Percentiles rank a stretch among this genome's conserved stretches.
phyloP scores from a whole-genome alignment of 37 sponge, comb jelly and placozoan genomes.

The Theonella swinhoei region DNA sequence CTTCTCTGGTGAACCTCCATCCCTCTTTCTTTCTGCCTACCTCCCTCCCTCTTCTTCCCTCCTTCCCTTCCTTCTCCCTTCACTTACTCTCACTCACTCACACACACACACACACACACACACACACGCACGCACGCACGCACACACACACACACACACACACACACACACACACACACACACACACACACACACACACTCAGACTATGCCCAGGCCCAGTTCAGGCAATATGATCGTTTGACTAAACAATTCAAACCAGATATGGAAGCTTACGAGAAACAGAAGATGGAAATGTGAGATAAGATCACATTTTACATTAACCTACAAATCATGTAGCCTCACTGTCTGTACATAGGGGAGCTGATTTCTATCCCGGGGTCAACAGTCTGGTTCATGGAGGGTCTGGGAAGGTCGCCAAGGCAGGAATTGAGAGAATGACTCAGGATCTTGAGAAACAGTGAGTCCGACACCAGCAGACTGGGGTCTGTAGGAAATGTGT shows the following conservation, averaged over 20 bases:
- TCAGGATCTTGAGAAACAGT: slow-evolving; percentile 91
- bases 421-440: slow-evolving; percentile 92
- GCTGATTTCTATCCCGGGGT: slow-evolving; percentile 76
- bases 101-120: too few relatives aligned
- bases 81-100: too few relatives aligned
- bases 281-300: slow-evolving; percentile 80
- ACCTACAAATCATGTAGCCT: background rate
- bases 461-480: slow-evolving; percentile 7
- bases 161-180: background rate
- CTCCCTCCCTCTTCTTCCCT: background rate
- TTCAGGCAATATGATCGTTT: slow-evolving; percentile 93
- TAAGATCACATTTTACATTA: background rate
- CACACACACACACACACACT: background rate
- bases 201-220: slow-evolving; percentile 78
- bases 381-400: slow-evolving; percentile 68
- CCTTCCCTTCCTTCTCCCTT: background rate
- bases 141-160: too few relatives aligned
- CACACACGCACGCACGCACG: too few relatives aligned
- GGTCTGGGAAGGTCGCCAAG: slow-evolving; percentile 46
- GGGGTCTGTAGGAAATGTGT: too few relatives aligned
- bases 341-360: slow-evolving; percentile 31
- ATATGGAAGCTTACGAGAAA: slow-evolving; percentile 78
- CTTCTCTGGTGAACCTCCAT: slow-evolving; percentile 67
- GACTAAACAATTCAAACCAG: slow-evolving; percentile 81
- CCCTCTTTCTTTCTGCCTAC: too few relatives aligned